These are phyloP conservation scores for Esox masquinongy DNA, from an alignment of 2,797 vertebrate species.

Conservation along the genomic window DNA sequence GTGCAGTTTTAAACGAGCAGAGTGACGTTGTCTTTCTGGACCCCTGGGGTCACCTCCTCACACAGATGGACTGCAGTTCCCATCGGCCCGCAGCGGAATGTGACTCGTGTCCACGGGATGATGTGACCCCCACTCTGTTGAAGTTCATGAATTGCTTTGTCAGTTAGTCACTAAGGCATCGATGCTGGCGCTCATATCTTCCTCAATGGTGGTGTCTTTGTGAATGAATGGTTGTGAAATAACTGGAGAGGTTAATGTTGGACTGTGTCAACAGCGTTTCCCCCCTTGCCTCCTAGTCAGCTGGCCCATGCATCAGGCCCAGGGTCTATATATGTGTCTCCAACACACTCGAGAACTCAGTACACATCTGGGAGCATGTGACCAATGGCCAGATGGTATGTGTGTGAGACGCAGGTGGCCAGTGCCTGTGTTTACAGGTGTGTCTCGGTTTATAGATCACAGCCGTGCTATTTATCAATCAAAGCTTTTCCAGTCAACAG, in stretches of 20 bases:
- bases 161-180: conserved; percentile 19
- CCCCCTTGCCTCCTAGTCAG: conserved; percentile 49
- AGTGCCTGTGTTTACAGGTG: conserved; percentile 38
- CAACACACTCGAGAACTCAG: conserved; percentile 36
- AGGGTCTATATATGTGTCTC: conserved; percentile 44
- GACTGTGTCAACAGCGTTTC: conserved; percentile 39
- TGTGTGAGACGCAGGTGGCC: conserved; percentile 15
- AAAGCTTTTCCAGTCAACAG: conserved; percentile 57
- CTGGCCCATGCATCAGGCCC: conserved; percentile 5
- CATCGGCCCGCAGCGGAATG: conserved; percentile 5
- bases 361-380: conserved; percentile 56
- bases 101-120: conserved; percentile 4
- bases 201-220: conserved; percentile 40
- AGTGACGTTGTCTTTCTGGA: conserved; percentile 37
- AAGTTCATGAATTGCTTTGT: conserved; percentile 18
- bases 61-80: conserved; percentile 44
- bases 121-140: background rate
- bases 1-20: conserved; percentile 54
- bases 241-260: conserved; percentile 22
- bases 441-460: conserved; percentile 41
- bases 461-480: conserved; percentile 53
- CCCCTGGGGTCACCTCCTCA: conserved; percentile 44
- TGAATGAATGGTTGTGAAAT: conserved; percentile 34
- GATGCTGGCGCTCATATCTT: conserved; percentile 9
- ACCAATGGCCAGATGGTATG: conserved; percentile 22